phyloP scores from a whole-genome alignment of 2,113 vertebrate species.

The Bubo scandiacus region DNA sequence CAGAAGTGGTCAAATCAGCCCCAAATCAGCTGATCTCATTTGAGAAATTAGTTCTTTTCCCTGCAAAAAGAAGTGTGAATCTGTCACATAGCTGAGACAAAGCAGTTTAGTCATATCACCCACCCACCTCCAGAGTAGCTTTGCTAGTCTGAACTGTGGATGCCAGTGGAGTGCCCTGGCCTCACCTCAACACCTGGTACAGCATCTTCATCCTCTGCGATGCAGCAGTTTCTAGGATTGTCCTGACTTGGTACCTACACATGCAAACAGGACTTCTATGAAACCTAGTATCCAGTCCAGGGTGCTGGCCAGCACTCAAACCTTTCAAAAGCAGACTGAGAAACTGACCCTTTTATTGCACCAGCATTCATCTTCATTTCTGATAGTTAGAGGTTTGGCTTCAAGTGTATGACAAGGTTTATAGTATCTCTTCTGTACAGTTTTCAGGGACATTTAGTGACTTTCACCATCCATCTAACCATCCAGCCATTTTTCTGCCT shows the following conservation, averaged over 20 bases:
- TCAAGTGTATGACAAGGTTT: not conserved
- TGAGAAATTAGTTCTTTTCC: not conserved
- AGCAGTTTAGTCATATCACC: not conserved
- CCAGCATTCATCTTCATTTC: not conserved
- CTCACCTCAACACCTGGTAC: not conserved
- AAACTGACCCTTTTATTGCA: not conserved
- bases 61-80: not conserved
- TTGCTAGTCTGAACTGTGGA: not conserved
- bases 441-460: not conserved
- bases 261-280: not conserved
- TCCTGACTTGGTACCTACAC: not conserved
- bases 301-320: not conserved
- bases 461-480: not conserved
- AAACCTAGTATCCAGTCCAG: not conserved
- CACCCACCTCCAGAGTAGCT: not conserved
- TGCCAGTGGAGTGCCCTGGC: not conserved
- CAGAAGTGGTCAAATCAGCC: not conserved
- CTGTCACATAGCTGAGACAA: not conserved
- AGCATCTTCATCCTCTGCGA: not conserved
- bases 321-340: not conserved
- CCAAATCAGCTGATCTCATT: conserved; percentile 4
- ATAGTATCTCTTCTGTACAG: not conserved
- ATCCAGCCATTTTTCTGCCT: not conserved
- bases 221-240: not conserved
- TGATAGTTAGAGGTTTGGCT: not conserved